phyloP scores from a whole-genome alignment of 1,140 invertebrate genomes.

The Spodoptera frugiperda region DNA sequence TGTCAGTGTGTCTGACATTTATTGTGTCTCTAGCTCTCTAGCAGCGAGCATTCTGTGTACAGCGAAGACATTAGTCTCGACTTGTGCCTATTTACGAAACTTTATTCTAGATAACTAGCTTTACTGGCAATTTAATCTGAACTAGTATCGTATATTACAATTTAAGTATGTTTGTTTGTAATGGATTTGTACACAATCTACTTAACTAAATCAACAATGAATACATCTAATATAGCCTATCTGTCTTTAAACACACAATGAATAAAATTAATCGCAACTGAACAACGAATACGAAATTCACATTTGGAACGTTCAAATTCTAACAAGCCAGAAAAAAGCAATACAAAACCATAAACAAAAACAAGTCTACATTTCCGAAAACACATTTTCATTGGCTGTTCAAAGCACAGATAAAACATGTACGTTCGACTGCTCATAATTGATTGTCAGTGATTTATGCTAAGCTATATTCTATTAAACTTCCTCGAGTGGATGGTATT shows the following conservation, averaged over 20 bases:
- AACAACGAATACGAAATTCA: too few relatives aligned
- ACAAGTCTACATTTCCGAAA: background rate
- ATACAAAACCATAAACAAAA: background rate
- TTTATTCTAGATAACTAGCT: background rate
- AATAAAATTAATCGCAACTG: too few relatives aligned
- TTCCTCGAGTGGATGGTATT: background rate
- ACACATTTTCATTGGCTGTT: background rate
- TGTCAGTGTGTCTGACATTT: slow-evolving; percentile 23
- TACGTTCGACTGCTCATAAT: slow-evolving; percentile 1
- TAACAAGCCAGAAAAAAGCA: too few relatives aligned
- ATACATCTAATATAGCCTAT: too few relatives aligned
- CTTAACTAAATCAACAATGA: too few relatives aligned
- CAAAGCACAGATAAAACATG: slow-evolving; percentile 3
- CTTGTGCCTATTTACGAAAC: slow-evolving; percentile 5
- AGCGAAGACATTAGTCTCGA: slow-evolving; percentile 5
- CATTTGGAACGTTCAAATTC: too few relatives aligned
- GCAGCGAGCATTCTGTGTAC: background rate
- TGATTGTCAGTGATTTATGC: slow-evolving; percentile 29
- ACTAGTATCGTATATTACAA: too few relatives aligned
- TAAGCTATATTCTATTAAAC: slow-evolving; percentile 33
- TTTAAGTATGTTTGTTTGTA: too few relatives aligned
- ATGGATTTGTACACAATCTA: too few relatives aligned
- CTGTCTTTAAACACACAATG: too few relatives aligned
- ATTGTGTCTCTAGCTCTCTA: slow-evolving; percentile 1
- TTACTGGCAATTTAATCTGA: background rate